phyloP scores from a whole-genome alignment of 2,113 vertebrate genomes.

The Nothobranchius kuhntae region DNA sequence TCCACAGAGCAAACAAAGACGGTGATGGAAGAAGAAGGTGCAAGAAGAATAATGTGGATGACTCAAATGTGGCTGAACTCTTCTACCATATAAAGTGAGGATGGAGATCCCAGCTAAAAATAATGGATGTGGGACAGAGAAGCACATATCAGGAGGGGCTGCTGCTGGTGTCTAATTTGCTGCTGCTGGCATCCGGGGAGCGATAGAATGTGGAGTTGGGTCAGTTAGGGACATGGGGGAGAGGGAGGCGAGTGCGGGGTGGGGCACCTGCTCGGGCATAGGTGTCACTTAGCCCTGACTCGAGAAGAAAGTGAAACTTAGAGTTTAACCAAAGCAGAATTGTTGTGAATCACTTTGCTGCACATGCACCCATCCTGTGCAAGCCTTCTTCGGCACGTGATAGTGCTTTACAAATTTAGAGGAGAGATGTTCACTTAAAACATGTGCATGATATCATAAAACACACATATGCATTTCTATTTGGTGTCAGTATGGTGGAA shows the following conservation, averaged over 20 bases:
- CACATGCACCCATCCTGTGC: constrained; percentile 10
- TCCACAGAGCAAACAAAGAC: constrained; percentile 11
- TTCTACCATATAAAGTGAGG: constrained; percentile 77
- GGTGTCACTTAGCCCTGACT: constrained; percentile 55
- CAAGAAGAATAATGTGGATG: constrained; percentile 22
- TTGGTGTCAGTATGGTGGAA: not conserved
- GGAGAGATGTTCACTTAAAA: constrained; percentile 71
- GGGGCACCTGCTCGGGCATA: constrained; percentile 50
- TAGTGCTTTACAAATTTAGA: constrained; percentile 73
- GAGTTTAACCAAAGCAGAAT: constrained; percentile 22
- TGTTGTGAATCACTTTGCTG: constrained; percentile 4
- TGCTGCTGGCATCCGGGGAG: constrained; percentile 58
- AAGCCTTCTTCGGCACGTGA: constrained; percentile 32
- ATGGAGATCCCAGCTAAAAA: constrained; percentile 78
- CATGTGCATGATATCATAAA: constrained; percentile 48
- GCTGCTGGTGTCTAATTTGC: constrained; percentile 74
- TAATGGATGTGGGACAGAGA: constrained; percentile 70
- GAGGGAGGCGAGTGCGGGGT: not conserved
- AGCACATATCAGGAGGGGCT: constrained; percentile 58
- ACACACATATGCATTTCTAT: not conserved
- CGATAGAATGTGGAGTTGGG: constrained; percentile 68
- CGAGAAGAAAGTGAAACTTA: constrained; percentile 54
- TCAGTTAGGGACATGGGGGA: constrained; percentile 66
- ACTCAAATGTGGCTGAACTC: constrained; percentile 35
- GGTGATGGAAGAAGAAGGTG: not conserved